Conservation (phyloP, 2,113 vertebrate genomes). For the Takifugu bimaculatus region DNA sequence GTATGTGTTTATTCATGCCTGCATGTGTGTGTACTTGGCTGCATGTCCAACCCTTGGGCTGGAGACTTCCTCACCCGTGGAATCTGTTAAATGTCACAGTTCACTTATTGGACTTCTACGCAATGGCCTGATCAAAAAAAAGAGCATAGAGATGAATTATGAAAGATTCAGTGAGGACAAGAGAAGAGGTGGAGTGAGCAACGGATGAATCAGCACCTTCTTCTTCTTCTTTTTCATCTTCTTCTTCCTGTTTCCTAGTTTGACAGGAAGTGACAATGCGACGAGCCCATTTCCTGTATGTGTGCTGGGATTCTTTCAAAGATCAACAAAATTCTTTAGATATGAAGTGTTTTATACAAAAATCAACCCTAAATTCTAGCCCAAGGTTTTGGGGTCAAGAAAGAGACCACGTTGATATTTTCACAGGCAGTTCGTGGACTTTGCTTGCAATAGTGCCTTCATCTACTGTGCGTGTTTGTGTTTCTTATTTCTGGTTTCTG, state of each 20-base stretch:
- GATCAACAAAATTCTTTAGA: neutral
- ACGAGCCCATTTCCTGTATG: conserved; percentile 36
- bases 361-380: conserved; percentile 51
- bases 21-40: conserved; percentile 8
- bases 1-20: neutral
- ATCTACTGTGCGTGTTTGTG: conserved; percentile 62
- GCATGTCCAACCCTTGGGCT: conserved; percentile 73
- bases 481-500: conserved; percentile 44
- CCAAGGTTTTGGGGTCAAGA: conserved; percentile 51
- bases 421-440: conserved; percentile 69
- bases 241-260: conserved; percentile 42
- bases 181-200: conserved; percentile 26
- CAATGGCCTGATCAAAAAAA: conserved; percentile 16
- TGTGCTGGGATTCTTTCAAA: conserved; percentile 2
- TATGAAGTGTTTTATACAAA: neutral
- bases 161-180: neutral
- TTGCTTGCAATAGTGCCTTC: conserved; percentile 82
- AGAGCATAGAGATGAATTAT: conserved; percentile 19
- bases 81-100: conserved; percentile 24
- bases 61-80: conserved; percentile 61
- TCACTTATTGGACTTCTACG: conserved; percentile 28
- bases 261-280: conserved; percentile 42
- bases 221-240: too few species aligned
- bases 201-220: conserved; percentile 41
- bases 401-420: conserved; percentile 40